Percentiles rank a stretch among this genome's conserved stretches.
Evolutionary conservation across 2,888 invertebrate genomes (phyloP).

Genomic region (Phlogophora meticulosa): DNA sequence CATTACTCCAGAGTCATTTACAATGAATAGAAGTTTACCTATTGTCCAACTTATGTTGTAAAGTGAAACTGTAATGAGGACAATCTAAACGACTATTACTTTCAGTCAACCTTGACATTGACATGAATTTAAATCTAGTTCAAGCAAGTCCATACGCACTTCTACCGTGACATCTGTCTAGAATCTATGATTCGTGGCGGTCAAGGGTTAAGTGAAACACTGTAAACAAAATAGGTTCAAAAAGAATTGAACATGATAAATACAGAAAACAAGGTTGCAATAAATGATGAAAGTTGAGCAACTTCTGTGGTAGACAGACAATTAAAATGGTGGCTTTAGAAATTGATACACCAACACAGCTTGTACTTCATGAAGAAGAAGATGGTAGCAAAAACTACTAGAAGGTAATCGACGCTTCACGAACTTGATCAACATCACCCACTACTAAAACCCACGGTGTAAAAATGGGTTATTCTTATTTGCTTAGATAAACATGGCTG

Average conservation of each 20-base stretch:
- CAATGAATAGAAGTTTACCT: background rate
- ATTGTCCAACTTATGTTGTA: background rate
- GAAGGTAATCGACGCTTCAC: background rate
- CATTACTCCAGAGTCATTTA: slow-evolving; percentile 9
- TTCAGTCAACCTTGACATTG: slow-evolving; percentile 60
- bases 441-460: background rate
- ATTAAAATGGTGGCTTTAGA: background rate
- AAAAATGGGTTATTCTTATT: slow-evolving; percentile 22
- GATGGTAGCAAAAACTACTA: too few species aligned
- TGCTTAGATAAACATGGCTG: slow-evolving; percentile 19
- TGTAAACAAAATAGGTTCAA: background rate
- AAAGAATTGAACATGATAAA: background rate
- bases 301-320: background rate
- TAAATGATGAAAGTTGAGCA: background rate
- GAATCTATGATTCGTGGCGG: slow-evolving; percentile 3
- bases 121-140: slow-evolving; percentile 47
- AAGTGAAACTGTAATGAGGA: slow-evolving; percentile 8
- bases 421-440: slow-evolving; percentile 2
- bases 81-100: slow-evolving; percentile 28
- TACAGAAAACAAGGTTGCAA: background rate
- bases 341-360: background rate
- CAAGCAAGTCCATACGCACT: slow-evolving; percentile 8
- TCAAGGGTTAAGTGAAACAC: background rate
- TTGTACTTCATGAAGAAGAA: background rate
- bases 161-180: slow-evolving; percentile 29